Evolutionary conservation across 2,888 invertebrate species (phyloP), one percentile per base, ranked within the genome.

Genomic region (Agrilus cyanescens): DNA sequence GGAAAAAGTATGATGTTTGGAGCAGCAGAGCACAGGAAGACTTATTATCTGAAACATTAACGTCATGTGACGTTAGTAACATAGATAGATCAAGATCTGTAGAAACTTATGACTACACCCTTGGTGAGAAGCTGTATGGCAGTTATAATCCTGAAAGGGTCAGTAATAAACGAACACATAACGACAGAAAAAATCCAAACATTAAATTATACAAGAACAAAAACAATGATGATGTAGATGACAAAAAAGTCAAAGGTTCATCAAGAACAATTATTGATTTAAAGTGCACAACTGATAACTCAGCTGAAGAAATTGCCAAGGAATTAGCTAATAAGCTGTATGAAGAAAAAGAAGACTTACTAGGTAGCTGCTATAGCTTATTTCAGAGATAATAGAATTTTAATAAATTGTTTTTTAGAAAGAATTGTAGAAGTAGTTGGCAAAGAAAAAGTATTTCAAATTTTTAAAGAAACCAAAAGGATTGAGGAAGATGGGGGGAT

Each of bases 401-500:
- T 33, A 4, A 15, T 14, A 10, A 32, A 12, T 12, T 15, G 10
- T 4, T 50, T 74, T 70, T 32, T 63, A 86, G 85, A 71, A 50
- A 76, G 77, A 53, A 77, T 85, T 51, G 78, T 89, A 14, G 71
- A 78, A 55, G 72, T 77, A 18, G 62, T 85, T 51, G 90, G 90
- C 29, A 78, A 77, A 50, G 75, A 77, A 49, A 78, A 82, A 58
- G 80, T 86, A 5, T 73, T 88, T 46, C 75, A 81, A 53, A 67
- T 89, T 40, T 86, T 82, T 57, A 76, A 80, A 56, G 79, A 84
- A 67, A 88, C 88, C n/a, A 82, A 83, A 61, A 75, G 78, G 54
- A 75, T 88, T 41, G 90, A 91, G 67, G 78, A 77, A 47, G 77
- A 80, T 52, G 90, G 90, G 15, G 91, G 91, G n/a, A 82, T 90